A percentile compares a stretch with the other conserved stretches of the same genome.
These are phyloP conservation scores for Megaceryle torquata DNA, from an alignment of 2,113 vertebrate species.

Conservation along the genomic window DNA sequence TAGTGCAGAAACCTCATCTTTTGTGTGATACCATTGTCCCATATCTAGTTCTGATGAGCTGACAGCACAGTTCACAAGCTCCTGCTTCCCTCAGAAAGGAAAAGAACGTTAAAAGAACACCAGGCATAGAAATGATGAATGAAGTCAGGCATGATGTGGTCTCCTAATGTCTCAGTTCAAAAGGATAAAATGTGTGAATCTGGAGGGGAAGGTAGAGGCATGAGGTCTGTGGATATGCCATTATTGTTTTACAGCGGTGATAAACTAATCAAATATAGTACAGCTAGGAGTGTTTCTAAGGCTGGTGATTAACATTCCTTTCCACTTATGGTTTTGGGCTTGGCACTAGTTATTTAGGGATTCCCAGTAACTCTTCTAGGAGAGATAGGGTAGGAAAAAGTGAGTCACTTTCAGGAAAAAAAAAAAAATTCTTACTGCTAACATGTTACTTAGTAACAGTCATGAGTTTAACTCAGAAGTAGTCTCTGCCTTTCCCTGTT, in stretches of 20 bases:
- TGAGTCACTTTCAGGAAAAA: background rate
- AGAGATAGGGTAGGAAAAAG: background rate
- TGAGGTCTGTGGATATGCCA: background rate
- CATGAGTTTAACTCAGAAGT: background rate
- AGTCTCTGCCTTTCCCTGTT: background rate
- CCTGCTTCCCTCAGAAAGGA: background rate
- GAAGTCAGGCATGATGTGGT: background rate
- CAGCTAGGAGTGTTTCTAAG: constrained; percentile 46
- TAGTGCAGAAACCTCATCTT: background rate
- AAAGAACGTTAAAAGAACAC: background rate
- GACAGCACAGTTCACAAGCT: background rate
- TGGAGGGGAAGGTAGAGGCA: background rate
- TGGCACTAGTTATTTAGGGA: background rate
- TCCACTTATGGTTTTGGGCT: constrained; percentile 34
- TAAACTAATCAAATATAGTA: constrained; percentile 53
- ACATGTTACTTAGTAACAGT: background rate
- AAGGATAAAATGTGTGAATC: background rate
- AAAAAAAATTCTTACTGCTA: background rate
- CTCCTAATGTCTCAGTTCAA: background rate
- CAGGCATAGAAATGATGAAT: background rate
- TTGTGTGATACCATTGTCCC: background rate
- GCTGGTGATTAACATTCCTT: constrained; percentile 36
- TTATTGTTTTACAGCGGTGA: background rate
- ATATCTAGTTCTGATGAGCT: background rate
- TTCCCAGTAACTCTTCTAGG: background rate